A percentile compares a stretch with the other conserved stretches of the same genome.
Evolutionary conservation across 2,113 vertebrate genomes (phyloP).

Genomic region (Lutjanus erythropterus): DNA sequence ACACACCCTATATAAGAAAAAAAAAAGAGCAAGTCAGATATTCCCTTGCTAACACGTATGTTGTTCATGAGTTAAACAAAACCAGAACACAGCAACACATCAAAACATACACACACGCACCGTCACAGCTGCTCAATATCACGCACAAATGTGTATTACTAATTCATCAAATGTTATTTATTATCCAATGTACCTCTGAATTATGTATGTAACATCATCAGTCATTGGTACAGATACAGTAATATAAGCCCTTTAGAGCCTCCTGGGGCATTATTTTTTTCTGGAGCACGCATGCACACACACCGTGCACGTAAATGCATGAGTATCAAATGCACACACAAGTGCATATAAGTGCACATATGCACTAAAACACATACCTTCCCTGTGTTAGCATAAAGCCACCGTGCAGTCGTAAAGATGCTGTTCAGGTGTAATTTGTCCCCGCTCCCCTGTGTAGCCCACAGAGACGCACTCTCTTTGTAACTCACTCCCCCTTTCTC

Average conservation of each 20-base stretch:
- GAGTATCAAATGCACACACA: constrained; percentile 2
- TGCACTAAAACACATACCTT: constrained; percentile 14
- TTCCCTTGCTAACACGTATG: constrained; percentile 3
- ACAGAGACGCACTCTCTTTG: constrained; percentile 45
- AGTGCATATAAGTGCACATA: constrained; percentile 2
- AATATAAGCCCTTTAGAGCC: constrained; percentile 60
- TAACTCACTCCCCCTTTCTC: constrained; percentile 10
- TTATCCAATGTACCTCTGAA: constrained; percentile 70
- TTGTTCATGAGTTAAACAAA: constrained; percentile 8
- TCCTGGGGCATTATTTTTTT: constrained; percentile 44
- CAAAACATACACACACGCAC: neutral
- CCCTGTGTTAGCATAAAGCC: constrained; percentile 39
- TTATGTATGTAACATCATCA: constrained; percentile 77
- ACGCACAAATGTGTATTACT: constrained; percentile 63
- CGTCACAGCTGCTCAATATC: constrained; percentile 50
- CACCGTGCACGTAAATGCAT: neutral
- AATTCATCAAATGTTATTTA: constrained; percentile 78
- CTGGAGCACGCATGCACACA: constrained; percentile 10
- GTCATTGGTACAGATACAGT: constrained; percentile 63
- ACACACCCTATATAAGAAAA: constrained; percentile 5
- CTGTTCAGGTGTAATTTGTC: constrained; percentile 69
- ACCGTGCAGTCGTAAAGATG: constrained; percentile 43
- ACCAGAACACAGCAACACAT: neutral
- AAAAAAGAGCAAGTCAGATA: constrained; percentile 7
- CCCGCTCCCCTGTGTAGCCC: constrained; percentile 36